Percentiles rank a stretch among this genome's conserved stretches.
Evolutionary conservation across 2,113 vertebrate species (phyloP).

Genomic region (Calyptommatus sinebrachiatus): DNA sequence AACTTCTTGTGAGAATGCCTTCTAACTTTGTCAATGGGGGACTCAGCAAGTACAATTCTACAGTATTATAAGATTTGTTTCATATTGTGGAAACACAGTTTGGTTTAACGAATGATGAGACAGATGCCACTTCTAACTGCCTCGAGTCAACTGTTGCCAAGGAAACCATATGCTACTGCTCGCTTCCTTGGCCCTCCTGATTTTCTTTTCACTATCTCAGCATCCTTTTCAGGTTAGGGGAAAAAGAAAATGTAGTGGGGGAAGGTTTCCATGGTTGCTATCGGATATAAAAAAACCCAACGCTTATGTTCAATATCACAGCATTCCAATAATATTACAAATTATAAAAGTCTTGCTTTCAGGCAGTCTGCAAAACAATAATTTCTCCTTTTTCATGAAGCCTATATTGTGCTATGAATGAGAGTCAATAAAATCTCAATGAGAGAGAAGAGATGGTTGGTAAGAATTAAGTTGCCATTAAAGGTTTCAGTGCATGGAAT

Average conservation of each 20-base stretch:
- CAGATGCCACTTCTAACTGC: slow-evolving; percentile 36
- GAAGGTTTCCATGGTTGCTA: slow-evolving; percentile 16
- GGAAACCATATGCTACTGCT: slow-evolving; percentile 58
- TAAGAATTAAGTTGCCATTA: not conserved
- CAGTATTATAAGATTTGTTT: slow-evolving; percentile 25
- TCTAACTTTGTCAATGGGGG: not conserved
- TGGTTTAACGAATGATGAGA: slow-evolving; percentile 42
- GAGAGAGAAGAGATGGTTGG: not conserved
- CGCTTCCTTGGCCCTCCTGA: not conserved
- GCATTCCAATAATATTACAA: slow-evolving; percentile 8
- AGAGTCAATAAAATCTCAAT: not conserved
- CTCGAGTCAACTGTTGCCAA: slow-evolving; percentile 48
- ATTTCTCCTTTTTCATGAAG: slow-evolving; percentile 25
- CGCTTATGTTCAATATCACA: not conserved
- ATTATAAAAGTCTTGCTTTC: slow-evolving; percentile 1
- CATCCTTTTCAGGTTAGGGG: slow-evolving; percentile 13
- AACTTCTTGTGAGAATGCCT: not conserved
- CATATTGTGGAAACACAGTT: slow-evolving; percentile 10
- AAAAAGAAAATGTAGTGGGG: not conserved
- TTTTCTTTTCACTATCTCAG: slow-evolving; percentile 25
- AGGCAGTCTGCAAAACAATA: not conserved
- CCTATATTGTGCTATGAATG: slow-evolving; percentile 4
- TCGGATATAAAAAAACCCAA: slow-evolving; percentile 25
- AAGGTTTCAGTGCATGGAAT: not conserved
- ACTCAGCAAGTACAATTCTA: not conserved